Conservation (phyloP, 2,113 vertebrate genomes). For the Spheniscus mendiculus region DNA sequence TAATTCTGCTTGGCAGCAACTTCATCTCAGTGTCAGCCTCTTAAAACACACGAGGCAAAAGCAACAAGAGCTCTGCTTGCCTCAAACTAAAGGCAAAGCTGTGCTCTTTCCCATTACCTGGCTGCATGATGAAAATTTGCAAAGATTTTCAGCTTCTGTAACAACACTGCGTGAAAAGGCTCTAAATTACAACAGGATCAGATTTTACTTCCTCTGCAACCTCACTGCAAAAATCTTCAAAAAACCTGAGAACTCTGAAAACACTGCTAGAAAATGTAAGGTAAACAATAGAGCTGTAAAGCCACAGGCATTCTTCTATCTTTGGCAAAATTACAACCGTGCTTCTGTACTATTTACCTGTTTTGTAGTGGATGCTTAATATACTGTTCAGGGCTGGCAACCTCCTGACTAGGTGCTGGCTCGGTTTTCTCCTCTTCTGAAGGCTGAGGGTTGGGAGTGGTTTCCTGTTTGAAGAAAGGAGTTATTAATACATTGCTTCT, state of each 20-base stretch:
- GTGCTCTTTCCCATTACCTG: not conserved
- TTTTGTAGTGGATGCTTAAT: conserved; percentile 98
- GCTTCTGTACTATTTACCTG: conserved; percentile 75
- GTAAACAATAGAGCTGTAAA: not conserved
- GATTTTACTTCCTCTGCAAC: not conserved
- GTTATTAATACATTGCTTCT: not conserved
- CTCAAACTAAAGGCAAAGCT: not conserved
- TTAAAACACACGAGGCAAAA: not conserved
- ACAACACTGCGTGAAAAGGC: not conserved
- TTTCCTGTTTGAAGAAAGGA: conserved; percentile 77
- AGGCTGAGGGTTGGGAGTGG: conserved; percentile 82
- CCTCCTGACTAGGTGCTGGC: conserved; percentile 80
- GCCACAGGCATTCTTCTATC: not conserved
- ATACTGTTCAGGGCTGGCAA: conserved; percentile 88
- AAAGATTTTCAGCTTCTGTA: not conserved
- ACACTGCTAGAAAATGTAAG: not conserved
- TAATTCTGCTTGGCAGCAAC: not conserved
- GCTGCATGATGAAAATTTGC: not conserved
- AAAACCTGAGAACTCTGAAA: not conserved
- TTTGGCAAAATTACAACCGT: not conserved
- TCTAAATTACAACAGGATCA: not conserved
- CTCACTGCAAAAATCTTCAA: not conserved
- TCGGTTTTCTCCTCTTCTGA: conserved; percentile 86
- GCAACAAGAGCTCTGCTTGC: not conserved
- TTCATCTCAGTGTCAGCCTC: not conserved